A percentile compares a stretch with the other conserved stretches of the same genome.
These are phyloP conservation scores for Lophius piscatorius DNA, from an alignment of 2,113 vertebrate genomes.

Conservation along the genomic window DNA sequence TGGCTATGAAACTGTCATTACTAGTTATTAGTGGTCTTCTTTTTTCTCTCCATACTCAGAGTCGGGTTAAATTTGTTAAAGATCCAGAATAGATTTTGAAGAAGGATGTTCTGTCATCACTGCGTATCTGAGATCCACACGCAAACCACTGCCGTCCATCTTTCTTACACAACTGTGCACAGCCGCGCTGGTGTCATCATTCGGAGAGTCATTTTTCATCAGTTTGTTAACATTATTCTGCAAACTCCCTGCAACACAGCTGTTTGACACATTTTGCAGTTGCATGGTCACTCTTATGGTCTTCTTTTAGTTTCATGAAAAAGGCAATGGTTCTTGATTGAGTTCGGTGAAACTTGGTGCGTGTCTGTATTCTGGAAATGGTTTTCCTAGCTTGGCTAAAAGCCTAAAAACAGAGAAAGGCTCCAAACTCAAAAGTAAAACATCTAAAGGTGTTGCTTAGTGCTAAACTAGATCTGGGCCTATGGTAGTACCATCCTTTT, in stretches of 20 bases:
- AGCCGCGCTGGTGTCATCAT: background rate
- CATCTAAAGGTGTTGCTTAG: background rate
- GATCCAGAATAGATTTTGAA: conserved; percentile 22
- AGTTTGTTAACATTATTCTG: background rate
- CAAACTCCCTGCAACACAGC: background rate
- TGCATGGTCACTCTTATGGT: background rate
- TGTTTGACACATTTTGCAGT: background rate
- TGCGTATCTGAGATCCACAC: conserved; percentile 15
- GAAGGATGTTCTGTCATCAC: conserved; percentile 29
- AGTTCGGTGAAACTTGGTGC: no score
- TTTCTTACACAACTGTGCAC: conserved; percentile 11
- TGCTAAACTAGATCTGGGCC: no score
- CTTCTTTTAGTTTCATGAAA: background rate
- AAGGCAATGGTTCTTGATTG: background rate
- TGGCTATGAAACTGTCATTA: conserved; percentile 29
- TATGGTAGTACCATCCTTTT: background rate
- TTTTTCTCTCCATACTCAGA: conserved; percentile 11
- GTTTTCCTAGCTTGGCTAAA: background rate
- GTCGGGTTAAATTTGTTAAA: conserved; percentile 15
- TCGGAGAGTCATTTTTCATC: background rate
- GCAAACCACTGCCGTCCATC: conserved; percentile 39
- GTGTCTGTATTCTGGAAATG: no score
- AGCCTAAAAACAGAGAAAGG: background rate
- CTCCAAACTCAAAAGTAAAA: background rate
- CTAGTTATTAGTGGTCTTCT: conserved; percentile 45